phyloP scores from a whole-genome alignment of 2,888 invertebrate species.

The Aleiodes alternator region DNA sequence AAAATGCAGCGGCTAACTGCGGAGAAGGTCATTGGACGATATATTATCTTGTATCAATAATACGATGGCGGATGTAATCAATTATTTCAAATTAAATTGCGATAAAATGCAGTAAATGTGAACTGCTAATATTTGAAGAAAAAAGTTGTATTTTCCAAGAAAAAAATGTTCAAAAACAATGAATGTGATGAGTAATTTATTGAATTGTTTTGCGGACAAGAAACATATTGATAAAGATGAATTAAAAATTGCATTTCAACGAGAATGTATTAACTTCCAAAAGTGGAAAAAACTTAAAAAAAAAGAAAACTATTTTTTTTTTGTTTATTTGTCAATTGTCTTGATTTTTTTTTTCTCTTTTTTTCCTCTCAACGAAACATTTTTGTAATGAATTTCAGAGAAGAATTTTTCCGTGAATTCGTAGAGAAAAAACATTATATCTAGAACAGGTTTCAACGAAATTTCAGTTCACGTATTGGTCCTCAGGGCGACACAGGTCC shows the following conservation, averaged over 20 bases:
- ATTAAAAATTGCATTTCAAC: too few relatives aligned
- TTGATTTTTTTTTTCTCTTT: too few relatives aligned
- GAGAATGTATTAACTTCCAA: too few relatives aligned
- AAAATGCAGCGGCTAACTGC: neutral
- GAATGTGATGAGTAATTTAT: too few relatives aligned
- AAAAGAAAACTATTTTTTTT: too few relatives aligned
- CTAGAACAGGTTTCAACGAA: conserved; percentile 19
- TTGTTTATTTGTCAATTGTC: too few relatives aligned
- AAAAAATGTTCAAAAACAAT: neutral
- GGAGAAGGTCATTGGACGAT: conserved; percentile 22
- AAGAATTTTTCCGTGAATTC: neutral
- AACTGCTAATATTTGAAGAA: neutral
- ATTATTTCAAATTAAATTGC: neutral
- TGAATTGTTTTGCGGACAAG: too few relatives aligned
- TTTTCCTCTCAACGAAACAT: too few relatives aligned
- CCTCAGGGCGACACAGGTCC: conserved; percentile 18
- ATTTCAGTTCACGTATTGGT: conserved; percentile 11
- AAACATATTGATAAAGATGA: too few relatives aligned
- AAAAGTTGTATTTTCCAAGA: neutral
- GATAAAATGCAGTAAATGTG: conserved; percentile 1
- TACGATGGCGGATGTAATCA: conserved; percentile 6
- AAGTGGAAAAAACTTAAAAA: too few relatives aligned
- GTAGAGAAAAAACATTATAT: neutral
- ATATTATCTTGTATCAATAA: conserved; percentile 30
- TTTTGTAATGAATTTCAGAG: neutral